Evolutionary conservation across 2,113 vertebrate species (phyloP).

Genomic region (Tupaia tana): DNA sequence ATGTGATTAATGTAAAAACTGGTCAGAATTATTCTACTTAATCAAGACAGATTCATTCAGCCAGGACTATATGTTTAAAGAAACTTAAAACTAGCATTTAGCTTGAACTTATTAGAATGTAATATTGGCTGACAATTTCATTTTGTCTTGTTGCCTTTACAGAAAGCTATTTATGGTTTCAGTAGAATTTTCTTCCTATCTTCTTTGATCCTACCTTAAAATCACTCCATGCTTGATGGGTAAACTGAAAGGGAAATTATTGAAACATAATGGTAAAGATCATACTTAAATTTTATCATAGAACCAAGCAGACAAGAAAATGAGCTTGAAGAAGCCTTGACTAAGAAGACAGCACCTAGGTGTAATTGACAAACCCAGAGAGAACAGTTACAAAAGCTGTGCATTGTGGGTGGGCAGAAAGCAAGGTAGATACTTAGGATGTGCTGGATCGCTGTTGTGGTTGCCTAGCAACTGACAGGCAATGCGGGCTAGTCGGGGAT

Average conservation of each 20-base stretch:
- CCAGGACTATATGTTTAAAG: not conserved
- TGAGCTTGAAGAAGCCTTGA: conserved; percentile 10
- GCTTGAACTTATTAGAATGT: not conserved
- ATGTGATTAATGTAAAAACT: conserved; percentile 26
- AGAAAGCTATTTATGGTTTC: conserved; percentile 60
- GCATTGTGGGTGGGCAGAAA: conserved; percentile 66
- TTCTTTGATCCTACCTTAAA: conserved; percentile 33
- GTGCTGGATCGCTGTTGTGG: not conserved
- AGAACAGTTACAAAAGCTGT: conserved; percentile 51
- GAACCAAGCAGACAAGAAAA: not conserved
- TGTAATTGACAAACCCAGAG: conserved; percentile 41
- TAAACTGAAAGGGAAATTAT: conserved; percentile 52
- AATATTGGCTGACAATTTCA: not conserved
- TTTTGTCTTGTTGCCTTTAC: conserved; percentile 27
- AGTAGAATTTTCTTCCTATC: conserved; percentile 47
- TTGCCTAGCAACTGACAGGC: conserved; percentile 78
- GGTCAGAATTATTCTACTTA: not conserved
- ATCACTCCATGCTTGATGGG: conserved; percentile 48
- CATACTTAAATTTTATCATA: conserved; percentile 33
- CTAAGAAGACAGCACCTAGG: not conserved
- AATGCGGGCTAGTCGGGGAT: not conserved
- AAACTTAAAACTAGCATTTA: conserved; percentile 16
- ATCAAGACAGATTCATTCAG: not conserved
- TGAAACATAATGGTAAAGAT: conserved; percentile 31
- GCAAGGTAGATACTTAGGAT: conserved; percentile 27